Evolutionary conservation across 2,888 invertebrate genomes (phyloP).

Genomic region (Heliconius sara): DNA sequence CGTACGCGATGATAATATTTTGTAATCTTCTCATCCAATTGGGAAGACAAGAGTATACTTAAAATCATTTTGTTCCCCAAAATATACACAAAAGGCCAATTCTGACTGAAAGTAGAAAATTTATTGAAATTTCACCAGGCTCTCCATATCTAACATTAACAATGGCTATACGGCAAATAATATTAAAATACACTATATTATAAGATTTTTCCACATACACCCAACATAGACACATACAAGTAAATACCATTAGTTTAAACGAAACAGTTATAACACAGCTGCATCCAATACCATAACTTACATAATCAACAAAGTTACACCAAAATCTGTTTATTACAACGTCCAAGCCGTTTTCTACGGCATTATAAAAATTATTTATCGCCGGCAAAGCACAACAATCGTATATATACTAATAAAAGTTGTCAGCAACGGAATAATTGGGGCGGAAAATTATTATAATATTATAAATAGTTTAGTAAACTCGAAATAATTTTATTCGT

Average conservation of each 20-base stretch:
- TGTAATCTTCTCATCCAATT: no score
- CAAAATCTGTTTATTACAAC: slow-evolving; percentile 69
- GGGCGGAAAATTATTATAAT: slow-evolving; percentile 81
- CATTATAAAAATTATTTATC: slow-evolving; percentile 55
- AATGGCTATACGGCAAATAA: background rate
- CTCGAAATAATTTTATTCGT: slow-evolving; percentile 76
- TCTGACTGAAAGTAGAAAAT: background rate
- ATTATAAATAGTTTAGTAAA: slow-evolving; percentile 80
- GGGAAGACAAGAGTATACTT: no score
- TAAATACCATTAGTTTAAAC: background rate
- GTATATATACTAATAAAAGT: slow-evolving; percentile 79
- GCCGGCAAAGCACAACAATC: slow-evolving; percentile 72
- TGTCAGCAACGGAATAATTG: slow-evolving; percentile 80
- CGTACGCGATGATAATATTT: no score
- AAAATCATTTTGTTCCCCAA: background rate
- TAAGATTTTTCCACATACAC: background rate
- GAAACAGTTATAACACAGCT: slow-evolving; percentile 4
- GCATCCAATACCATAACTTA: slow-evolving; percentile 29
- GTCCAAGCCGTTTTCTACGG: slow-evolving; percentile 53
- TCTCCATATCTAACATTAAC: background rate
- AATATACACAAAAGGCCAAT: background rate
- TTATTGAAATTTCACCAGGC: background rate
- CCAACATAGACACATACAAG: background rate
- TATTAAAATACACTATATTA: background rate
- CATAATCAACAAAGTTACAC: slow-evolving; percentile 34